These are phyloP conservation scores for Anhinga anhinga DNA, from an alignment of 2,113 vertebrate genomes.

Conservation along the genomic window DNA sequence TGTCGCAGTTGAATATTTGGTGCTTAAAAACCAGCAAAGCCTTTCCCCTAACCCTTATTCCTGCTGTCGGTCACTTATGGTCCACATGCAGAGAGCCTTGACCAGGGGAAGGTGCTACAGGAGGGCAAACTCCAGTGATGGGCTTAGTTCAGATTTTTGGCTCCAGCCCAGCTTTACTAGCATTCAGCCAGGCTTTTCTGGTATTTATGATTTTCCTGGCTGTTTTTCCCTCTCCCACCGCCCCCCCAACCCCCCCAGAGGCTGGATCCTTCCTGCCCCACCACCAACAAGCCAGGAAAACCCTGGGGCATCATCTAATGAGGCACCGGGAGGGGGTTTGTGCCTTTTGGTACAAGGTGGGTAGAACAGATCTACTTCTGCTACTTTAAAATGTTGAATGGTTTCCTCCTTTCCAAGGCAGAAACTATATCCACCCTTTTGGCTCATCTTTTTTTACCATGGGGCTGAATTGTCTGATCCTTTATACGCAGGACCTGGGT, in stretches of 20 bases:
- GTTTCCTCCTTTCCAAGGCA: background rate
- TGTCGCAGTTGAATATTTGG: background rate
- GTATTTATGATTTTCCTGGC: background rate
- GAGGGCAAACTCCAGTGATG: background rate
- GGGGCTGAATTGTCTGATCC: background rate
- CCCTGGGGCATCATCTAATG: background rate
- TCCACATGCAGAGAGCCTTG: background rate
- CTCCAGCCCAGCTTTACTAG: background rate
- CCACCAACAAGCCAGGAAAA: background rate
- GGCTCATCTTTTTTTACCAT: background rate
- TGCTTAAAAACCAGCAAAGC: background rate
- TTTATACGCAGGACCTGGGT: background rate
- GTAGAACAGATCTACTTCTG: background rate
- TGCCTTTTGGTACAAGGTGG: background rate
- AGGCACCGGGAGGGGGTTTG: background rate
- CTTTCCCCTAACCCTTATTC: background rate
- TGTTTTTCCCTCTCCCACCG: background rate
- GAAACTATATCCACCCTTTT: background rate
- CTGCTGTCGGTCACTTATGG: accelerated
- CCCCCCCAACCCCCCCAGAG: background rate
- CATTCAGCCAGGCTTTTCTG: background rate
- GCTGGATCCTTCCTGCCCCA: background rate
- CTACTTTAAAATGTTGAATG: background rate
- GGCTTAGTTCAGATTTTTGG: background rate
- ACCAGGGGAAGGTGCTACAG: accelerated